Conservation (phyloP, 1,140 invertebrate genomes). For the Hyphantria cunea region DNA sequence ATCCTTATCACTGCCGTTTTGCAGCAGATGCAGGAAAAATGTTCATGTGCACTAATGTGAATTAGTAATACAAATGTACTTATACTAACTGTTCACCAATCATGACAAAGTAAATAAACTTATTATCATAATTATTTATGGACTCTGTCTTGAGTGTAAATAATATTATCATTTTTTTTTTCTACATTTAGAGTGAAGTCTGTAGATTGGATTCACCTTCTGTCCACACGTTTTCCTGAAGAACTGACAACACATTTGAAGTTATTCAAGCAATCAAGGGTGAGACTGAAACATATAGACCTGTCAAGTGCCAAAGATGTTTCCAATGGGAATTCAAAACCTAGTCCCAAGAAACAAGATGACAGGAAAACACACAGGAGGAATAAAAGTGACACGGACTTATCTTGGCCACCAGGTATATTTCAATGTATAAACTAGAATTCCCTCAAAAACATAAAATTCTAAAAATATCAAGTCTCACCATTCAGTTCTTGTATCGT, state of each 20-base stretch:
- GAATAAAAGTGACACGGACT: slow-evolving; percentile 88
- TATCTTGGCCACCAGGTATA: slow-evolving; percentile 83
- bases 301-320: slow-evolving; percentile 75
- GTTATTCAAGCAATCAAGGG: slow-evolving; percentile 89
- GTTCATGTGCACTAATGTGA: no score
- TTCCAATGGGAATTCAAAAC: slow-evolving; percentile 76
- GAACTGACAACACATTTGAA: slow-evolving; percentile 94
- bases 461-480: no score
- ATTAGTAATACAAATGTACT: no score
- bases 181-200: slow-evolving; percentile 87
- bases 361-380: slow-evolving; percentile 83
- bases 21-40: no score
- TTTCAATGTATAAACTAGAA: no score
- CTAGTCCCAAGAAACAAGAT: slow-evolving; percentile 73
- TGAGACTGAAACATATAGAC: slow-evolving; percentile 71
- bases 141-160: neutral
- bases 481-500: no score
- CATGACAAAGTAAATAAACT: neutral
- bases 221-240: slow-evolving; percentile 93
- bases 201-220: slow-evolving; percentile 93
- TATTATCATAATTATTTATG: neutral
- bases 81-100: neutral
- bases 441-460: no score
- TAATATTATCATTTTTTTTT: slow-evolving; percentile 12
- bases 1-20: no score